Evolutionary conservation across 1,140 invertebrate genomes (phyloP).

Genomic region (Antheraea pernyi): DNA sequence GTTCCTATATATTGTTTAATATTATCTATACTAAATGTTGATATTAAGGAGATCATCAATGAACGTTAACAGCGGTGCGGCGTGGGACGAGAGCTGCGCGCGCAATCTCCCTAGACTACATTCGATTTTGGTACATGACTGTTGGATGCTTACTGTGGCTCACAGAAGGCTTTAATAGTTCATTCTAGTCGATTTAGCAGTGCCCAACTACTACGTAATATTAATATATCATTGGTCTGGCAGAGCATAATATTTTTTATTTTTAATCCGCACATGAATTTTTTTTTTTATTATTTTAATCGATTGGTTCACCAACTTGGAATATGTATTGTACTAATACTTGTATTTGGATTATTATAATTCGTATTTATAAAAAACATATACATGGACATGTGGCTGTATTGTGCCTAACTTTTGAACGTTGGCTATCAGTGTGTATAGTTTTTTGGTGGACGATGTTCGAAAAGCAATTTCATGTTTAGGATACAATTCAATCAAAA

Average conservation of each 20-base stretch:
- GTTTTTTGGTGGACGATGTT: no score
- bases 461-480: no score
- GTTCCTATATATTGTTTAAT: slow-evolving; percentile 13
- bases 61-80: slow-evolving; percentile 63
- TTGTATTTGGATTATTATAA: no score
- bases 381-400: no score
- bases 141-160: slow-evolving; percentile 74
- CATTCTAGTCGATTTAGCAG: slow-evolving; percentile 59
- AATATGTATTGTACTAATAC: not conserved
- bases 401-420: no score
- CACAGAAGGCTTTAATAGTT: slow-evolving; percentile 73
- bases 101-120: slow-evolving; percentile 68
- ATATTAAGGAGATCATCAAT: slow-evolving; percentile 73
- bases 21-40: slow-evolving; percentile 29
- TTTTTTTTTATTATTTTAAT: not conserved
- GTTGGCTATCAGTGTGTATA: no score
- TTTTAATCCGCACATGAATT: not conserved
- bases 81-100: slow-evolving; percentile 61
- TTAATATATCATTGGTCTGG: not conserved
- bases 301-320: slow-evolving; percentile 6
- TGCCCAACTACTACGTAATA: not conserved
- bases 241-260: not conserved
- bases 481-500: no score
- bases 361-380: no score
- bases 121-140: slow-evolving; percentile 80